These are phyloP conservation scores for Ophthalmolycus amberensis DNA, from an alignment of 2,113 vertebrate species.

Conservation along the genomic window DNA sequence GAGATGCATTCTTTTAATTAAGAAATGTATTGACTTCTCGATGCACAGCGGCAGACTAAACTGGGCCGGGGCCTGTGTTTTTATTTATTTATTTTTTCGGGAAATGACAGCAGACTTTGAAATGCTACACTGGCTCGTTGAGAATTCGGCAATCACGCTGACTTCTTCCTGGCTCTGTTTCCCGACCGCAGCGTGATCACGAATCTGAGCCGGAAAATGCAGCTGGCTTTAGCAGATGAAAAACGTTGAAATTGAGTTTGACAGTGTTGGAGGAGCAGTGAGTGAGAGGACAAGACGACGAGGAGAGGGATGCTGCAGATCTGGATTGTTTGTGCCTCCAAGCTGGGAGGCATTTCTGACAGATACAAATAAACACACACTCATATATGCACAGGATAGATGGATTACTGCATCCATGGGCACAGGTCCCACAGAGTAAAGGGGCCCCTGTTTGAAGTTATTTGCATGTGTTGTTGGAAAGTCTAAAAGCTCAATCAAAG, in stretches of 20 bases:
- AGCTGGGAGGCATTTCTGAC: conserved; percentile 47
- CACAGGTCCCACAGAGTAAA: background rate
- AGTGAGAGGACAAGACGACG: conserved; percentile 59
- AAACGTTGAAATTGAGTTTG: conserved; percentile 76
- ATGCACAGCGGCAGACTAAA: conserved; percentile 14
- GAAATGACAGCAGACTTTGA: conserved; percentile 55
- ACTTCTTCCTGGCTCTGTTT: conserved; percentile 57
- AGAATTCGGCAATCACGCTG: conserved; percentile 63
- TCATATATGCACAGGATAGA: background rate
- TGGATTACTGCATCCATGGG: conserved; percentile 25
- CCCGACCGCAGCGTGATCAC: conserved; percentile 64
- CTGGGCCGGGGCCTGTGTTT: conserved; percentile 14
- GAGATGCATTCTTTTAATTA: conserved; percentile 59
- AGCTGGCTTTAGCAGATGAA: conserved; percentile 71
- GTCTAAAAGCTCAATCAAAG: conserved; percentile 19
- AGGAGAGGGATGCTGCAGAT: conserved; percentile 59
- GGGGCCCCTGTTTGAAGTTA: conserved; percentile 4
- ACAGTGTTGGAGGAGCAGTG: conserved; percentile 59
- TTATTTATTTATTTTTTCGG: background rate
- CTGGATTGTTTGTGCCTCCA: conserved; percentile 44
- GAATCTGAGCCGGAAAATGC: conserved; percentile 65
- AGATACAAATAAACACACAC: conserved; percentile 45
- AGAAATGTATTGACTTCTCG: conserved; percentile 44
- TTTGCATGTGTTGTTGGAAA: conserved; percentile 35
- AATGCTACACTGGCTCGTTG: conserved; percentile 55